phyloP scores from a whole-genome alignment of 35 echinoderm and acorn worm genomes.

The Apostichopus californicus region DNA sequence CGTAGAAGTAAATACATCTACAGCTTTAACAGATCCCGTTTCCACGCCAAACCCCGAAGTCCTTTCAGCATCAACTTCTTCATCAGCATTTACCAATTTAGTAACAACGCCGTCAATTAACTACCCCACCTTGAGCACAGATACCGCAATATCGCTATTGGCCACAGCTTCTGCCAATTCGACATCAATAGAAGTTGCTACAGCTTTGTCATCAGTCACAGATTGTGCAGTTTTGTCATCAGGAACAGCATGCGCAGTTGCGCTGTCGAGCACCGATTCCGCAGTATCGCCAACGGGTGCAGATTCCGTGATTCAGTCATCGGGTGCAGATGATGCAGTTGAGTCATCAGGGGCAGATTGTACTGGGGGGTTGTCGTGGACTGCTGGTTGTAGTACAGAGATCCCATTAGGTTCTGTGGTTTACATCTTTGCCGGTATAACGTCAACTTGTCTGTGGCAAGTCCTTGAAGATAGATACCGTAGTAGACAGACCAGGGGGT shows the following conservation, averaged over 20 bases:
- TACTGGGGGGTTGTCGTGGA: background rate
- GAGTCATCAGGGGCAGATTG: background rate
- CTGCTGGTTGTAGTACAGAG: background rate
- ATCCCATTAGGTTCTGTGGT: background rate
- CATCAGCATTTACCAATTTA: background rate
- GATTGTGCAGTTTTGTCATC: background rate
- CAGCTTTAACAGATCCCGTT: background rate
- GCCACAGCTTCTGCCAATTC: too few relatives aligned
- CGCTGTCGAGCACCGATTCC: background rate
- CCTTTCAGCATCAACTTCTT: background rate
- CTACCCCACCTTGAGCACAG: too few relatives aligned
- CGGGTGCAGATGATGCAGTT: background rate
- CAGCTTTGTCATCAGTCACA: background rate
- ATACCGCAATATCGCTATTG: too few relatives aligned
- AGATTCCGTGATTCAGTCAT: background rate
- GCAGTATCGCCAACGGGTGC: background rate
- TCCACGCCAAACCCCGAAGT: background rate
- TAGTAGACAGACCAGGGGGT: background rate
- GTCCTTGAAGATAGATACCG: background rate
- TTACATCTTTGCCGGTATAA: slow-evolving; percentile 4
- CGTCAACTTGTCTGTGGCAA: slow-evolving; percentile 7
- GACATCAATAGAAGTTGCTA: too few relatives aligned
- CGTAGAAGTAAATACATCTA: background rate
- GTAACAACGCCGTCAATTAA: background rate
- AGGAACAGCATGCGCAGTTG: too few relatives aligned